Base-by-base conservation (phyloP, 2,888 invertebrate species). In the Drosophila emarginata region DNA sequence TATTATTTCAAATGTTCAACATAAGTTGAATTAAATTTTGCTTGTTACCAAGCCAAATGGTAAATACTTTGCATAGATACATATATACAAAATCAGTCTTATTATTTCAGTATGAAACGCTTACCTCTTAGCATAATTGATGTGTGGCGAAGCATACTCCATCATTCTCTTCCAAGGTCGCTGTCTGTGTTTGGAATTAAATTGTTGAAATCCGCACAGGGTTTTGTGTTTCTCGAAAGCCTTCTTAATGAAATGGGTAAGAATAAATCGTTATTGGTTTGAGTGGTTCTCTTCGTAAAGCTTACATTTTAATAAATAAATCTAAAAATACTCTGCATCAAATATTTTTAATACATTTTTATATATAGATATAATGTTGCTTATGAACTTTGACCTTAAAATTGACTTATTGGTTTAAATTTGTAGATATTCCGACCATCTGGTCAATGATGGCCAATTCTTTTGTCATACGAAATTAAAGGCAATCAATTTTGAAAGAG, bases 391-490 rank as follows among this genome's bases (percentile, higher is more conserved):
- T 21, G 14, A 45, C 18, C 45, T 45, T 45, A 14, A 45, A 45
- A 45, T 18, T 45, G 18, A 2, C 18, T 45, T 14, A 45, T 18
- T 45, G 40, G 40, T 9, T 45, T 45, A 40, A 15, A 21, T 11
- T 45, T 21, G 2, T 4, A 0, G 11, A 45, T 21, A 45, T 45
- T 11, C 21, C 36, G 6, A 18, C 18, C 70, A 70, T 67, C 74
- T 68, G 74, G 37, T 50, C 36, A 53, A 39, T 39, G 66, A 52
- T 7, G 21, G 18, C 60, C 58, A 45, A 62, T 59, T 62, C 69
- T 66, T 84, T 83, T 76, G 84, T 64, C 81, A 74, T 73, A 78
- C 32, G 61, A 59, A 64, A 74, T 89, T 85, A 84, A 84, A 87
- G 89, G 89, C 65, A 74, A 68, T 84, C 82, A 77, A 84, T 88